Base-by-base conservation (phyloP, 1,140 invertebrate genomes). In the Pseudomyrmex dendroicus region DNA sequence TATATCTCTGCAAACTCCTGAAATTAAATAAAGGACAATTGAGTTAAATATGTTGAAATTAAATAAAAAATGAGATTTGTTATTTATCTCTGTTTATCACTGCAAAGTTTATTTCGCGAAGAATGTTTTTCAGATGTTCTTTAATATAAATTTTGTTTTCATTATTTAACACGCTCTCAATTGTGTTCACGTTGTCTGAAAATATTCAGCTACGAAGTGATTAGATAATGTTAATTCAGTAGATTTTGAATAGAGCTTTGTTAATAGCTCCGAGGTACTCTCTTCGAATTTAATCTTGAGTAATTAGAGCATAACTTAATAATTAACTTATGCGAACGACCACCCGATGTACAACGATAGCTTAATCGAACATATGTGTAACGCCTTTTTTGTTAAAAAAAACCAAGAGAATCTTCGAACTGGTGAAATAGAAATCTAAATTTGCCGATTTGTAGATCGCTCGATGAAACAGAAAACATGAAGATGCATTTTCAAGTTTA, bases 311-410 rank as follows among this genome's bases (percentile, higher is more conserved):
- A 89, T 90, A 89, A 89, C 25, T 25, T 25, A 92, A 90, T 92
- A 93, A 93, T 93, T 93, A 93, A 91, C 88, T 90, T 89, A 86
- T 83, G 83, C 87, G 88, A 91, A 91, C 89, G 85, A 87, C 78
- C 84, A 86, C 61, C 88, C 83, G 86, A 80, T 77, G 84, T 86
- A 90, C 88, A 90, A 90, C 89, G 74, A 57, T 56, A 59, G 57
- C 22, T 17, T 48, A n/a, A 61, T 52, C 77, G 70, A 73, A 64
- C 72, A 62, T 48, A 17, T 25, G 2, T 25, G 2, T 25, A 25
- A 25, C 25, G 2, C 2, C 25, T 25, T 25, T 25, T 2, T 0
- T 3, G 25, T 25, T 25, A 25, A 25, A 25, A 20, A 20, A 25
- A 25, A 2, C 25, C 25, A 3, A 25, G 3, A 25, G 2, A 25